Base-by-base conservation (phyloP, 1,140 invertebrate species). In the Hycleus cichorii region DNA sequence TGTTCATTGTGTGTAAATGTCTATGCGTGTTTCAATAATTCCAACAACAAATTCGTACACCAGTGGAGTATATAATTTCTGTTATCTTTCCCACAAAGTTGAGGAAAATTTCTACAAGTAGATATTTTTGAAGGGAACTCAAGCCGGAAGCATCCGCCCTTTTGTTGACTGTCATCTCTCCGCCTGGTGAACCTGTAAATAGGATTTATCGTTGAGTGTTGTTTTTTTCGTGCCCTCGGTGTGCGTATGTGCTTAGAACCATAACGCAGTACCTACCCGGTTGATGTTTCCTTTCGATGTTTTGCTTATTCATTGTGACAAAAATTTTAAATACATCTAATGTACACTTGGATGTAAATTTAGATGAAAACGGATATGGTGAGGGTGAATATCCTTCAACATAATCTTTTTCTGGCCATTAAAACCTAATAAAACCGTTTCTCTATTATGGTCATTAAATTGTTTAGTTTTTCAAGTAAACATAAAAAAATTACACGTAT, bases 11-110 rank as follows among this genome's bases (percentile, higher is more conserved):
- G 65, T 67, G 65, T 65, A 67, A 67, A 67, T 67, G 65, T 49
- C 62, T 63, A 65, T 67, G 61, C 65, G 61, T 65, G 61, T 67
- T 63, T 32, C 64, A 63, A 67, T 67, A 67, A 67, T 67, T 67
- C 61, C 61, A 65, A 67, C 64, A 67, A 60, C 63, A 49, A 63
- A 64, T 54, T 55, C 18, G 18, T 18, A 18, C 18, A 18, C 18
- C 1, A 18, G 18, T 18, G 18, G 18, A 18, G 18, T 18, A 18
- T 18, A 18, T 18, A 18, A 18, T 18, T 18, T 18, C 18, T 18
- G 18, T 18, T 18, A 18, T 18, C 18, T 18, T 18, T 18, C 18
- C 18, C 18, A 18, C 18, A 18, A 18, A 18, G 18, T 18, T 18
- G 18, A 32, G 7, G 4, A 32, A 32, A 32, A 32, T 32, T 4